Conservation (phyloP, 2,888 invertebrate species). For the Gastracanthus pulcherrimus region DNA sequence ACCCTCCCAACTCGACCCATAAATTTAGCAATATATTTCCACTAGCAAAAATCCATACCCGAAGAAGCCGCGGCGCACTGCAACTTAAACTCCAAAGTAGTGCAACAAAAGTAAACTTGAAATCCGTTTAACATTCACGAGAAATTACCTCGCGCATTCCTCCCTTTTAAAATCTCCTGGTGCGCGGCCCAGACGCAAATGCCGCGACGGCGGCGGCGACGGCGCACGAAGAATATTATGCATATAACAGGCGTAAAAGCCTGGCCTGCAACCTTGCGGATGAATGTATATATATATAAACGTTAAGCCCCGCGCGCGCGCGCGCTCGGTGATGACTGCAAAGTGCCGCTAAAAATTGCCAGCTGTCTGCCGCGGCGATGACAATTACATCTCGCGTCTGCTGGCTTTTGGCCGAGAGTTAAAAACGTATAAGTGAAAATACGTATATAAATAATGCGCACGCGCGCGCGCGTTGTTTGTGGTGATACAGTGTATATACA, state of each 20-base stretch:
- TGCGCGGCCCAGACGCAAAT: not conserved
- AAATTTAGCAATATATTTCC: too few species aligned
- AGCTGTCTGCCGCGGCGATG: not conserved
- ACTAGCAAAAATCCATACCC: not conserved
- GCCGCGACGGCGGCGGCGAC: too few species aligned
- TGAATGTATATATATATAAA: not conserved
- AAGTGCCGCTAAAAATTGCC: constrained; percentile 39
- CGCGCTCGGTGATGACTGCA: constrained; percentile 12
- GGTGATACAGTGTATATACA: not conserved
- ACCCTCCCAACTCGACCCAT: too few species aligned
- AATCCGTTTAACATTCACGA: constrained; percentile 1
- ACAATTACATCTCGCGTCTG: not conserved
- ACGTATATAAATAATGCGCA: too few species aligned
- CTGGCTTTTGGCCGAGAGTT: not conserved
- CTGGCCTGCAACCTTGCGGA: not conserved
- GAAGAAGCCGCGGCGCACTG: not conserved
- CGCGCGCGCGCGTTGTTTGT: too few species aligned
- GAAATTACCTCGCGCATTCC: constrained; percentile 7
- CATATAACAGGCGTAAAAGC: not conserved
- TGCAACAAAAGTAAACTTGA: constrained; percentile 9
- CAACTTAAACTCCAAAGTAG: too few species aligned
- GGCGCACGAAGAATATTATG: not conserved
- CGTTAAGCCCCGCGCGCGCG: not conserved
- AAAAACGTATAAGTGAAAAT: not conserved
- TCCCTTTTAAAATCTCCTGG: not conserved